phyloP scores from a whole-genome alignment of 2,797 vertebrate species.

The Etheostoma nigrum region DNA sequence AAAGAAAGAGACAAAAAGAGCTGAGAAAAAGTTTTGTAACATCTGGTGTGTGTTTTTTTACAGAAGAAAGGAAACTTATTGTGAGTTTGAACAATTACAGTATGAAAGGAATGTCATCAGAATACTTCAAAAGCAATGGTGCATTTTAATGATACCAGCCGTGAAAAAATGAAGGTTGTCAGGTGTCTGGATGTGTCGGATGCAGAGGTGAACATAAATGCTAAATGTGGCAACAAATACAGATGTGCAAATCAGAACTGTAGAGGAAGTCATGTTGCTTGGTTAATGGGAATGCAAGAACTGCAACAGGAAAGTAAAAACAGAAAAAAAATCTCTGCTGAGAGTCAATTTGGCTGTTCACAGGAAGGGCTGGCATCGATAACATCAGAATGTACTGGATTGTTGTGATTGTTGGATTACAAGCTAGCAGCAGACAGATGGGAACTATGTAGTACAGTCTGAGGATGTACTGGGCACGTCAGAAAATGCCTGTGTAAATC shows the following conservation, averaged over 20 bases:
- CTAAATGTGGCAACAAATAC: neutral
- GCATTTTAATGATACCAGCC: neutral
- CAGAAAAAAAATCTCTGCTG: too few species aligned
- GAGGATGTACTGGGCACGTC: neutral
- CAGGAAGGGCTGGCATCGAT: neutral
- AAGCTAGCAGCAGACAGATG: neutral
- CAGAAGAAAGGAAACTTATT: neutral
- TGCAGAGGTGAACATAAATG: neutral
- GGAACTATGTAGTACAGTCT: slow-evolving; percentile 16
- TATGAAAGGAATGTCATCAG: neutral
- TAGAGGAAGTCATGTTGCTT: neutral
- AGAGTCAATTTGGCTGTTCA: neutral
- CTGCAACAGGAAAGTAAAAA: neutral
- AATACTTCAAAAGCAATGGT: neutral
- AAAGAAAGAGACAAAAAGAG: neutral
- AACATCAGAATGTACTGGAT: neutral
- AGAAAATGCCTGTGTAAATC: neutral
- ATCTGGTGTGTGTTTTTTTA: neutral
- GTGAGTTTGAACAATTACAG: neutral
- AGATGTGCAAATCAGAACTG: neutral
- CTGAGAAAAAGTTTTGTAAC: neutral
- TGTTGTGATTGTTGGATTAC: neutral
- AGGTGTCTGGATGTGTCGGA: neutral
- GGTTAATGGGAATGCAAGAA: neutral
- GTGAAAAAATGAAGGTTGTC: neutral